Evolutionary conservation across 2,888 invertebrate species (phyloP), one percentile per base, ranked within the genome.

Genomic region (Athetis lepigone): DNA sequence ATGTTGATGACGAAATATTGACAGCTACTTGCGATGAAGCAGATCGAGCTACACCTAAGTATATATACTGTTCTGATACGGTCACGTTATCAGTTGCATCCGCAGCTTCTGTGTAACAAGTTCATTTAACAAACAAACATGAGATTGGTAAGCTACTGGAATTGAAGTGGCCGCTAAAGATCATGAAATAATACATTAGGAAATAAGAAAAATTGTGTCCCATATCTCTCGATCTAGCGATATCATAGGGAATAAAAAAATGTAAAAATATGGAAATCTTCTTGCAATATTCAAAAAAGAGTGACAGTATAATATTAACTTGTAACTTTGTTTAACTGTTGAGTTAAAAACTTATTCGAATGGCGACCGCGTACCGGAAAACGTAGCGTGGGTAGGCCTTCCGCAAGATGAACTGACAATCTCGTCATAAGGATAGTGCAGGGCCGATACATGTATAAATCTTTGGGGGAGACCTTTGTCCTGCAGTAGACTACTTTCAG

Each of bases 41-140:
- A 88, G 88, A 91, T 92, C 89, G 87, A 89, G 85, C 77, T 76
- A 71, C 72, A 79, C 75, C 79, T 85, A 83, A 79, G 82, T 94
- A 94, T 94, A 94, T 90, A 94, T 91, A 93, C 86, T 87, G 88
- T 86, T 85, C 85, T 80, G 76, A 76, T 70, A 81, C 80, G 72
- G 75, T 74, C 77, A 86, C 80, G 77, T 88, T 88, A 92, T 93
- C 93, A 94, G 89, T 92, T 82, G 82, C 72, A 83, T 75, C 72
- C 78, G 75, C 76, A 77, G 70, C 83, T 86, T 82, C 86, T 79
- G 79, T 72, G 73, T 45, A 79, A 81, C 81, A 83, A 82, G 86
- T 74, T 68, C 75, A 39, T 43, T 4, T 13, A 39, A 45, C 19
- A 57, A 39, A 64, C 3, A 45, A 85, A 85, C 70, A 92, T 92